These are phyloP conservation scores for rabbit (Oryctolagus cuniculus) DNA, from an alignment of 2,113 vertebrate genomes.

Conservation along the genomic window mOryCun1.1 NC_091437.1:15006001-15006500, in stretches of 20 bases:
- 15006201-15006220: neutral
- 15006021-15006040: no score
- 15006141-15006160: neutral
- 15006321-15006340: neutral
- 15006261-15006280: neutral
- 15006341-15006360: neutral
- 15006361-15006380: conserved; percentile 1
- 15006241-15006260: neutral
- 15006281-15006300: neutral
- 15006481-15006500: conserved; percentile 79
- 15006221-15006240: neutral
- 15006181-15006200: neutral
- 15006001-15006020: no score
- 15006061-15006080: no score
- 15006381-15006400: conserved; percentile 2
- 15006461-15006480: conserved; percentile 53
- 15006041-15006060: no score
- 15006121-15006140: neutral
- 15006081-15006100: no score
- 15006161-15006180: neutral
- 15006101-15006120: no score
- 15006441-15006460: conserved; percentile 60
- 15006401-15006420: conserved; percentile 4
- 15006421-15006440: conserved; percentile 12
- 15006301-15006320: neutral